Evolutionary conservation across 2,888 invertebrate species (phyloP).

Genomic region (Rhaphigaster nebulosa): DNA sequence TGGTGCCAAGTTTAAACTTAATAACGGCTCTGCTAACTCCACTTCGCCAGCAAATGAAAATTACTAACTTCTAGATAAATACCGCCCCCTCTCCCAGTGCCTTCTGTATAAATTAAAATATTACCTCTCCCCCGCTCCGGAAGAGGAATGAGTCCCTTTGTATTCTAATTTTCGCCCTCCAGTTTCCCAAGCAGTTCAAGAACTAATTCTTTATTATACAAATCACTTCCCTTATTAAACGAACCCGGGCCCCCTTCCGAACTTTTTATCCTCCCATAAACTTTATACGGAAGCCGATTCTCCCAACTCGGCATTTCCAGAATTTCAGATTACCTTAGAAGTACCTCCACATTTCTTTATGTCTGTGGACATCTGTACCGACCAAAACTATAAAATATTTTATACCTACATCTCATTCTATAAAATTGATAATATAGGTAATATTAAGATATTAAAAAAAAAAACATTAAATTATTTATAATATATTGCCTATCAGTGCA

Average conservation of each 20-base stretch:
- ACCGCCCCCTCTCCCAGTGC: conserved; percentile 52
- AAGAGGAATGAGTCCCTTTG: conserved; percentile 59
- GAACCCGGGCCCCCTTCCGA: not conserved
- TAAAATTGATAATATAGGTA: too few species aligned
- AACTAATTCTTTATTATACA: conserved; percentile 60
- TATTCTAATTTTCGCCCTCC: conserved; percentile 58
- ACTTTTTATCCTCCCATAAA: conserved; percentile 31
- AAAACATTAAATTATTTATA: too few species aligned
- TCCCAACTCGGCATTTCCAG: not conserved
- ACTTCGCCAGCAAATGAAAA: conserved; percentile 54
- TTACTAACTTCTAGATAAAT: conserved; percentile 64
- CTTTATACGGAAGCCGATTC: conserved; percentile 10
- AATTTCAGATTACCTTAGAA: not conserved
- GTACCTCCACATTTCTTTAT: not conserved
- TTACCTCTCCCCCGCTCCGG: conserved; percentile 47
- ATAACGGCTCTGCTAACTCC: conserved; percentile 54
- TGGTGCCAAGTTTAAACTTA: conserved; percentile 58
- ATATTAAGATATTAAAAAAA: too few species aligned
- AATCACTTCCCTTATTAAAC: conserved; percentile 60
- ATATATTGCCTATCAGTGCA: too few species aligned
- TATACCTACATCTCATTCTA: too few species aligned
- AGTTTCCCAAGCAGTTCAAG: conserved; percentile 49
- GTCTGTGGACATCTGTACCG: not conserved
- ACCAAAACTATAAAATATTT: too few species aligned
- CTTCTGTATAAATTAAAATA: conserved; percentile 59